Conservation (phyloP, 1,140 invertebrate species). For the Parasteatoda tepidariorum region DNA sequence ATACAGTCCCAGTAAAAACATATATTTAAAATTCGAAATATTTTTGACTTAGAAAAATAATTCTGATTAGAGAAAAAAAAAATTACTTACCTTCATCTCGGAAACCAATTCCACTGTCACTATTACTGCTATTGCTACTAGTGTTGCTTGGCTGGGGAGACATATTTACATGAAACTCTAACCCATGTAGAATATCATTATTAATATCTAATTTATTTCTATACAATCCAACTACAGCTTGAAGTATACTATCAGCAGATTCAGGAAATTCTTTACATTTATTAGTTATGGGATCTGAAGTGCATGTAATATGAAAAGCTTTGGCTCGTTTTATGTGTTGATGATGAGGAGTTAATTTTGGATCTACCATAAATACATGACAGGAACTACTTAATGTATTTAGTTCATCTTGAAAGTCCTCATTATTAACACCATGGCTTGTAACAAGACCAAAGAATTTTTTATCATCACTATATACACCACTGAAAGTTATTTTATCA, state of each 20-base stretch:
- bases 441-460: slow-evolving; percentile 93
- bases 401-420: slow-evolving; percentile 64
- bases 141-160: slow-evolving; percentile 82
- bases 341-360: slow-evolving; percentile 78
- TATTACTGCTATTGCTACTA: slow-evolving; percentile 89
- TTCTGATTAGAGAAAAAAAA: too few relatives aligned
- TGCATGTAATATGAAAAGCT: slow-evolving; percentile 83
- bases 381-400: slow-evolving; percentile 84
- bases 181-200: slow-evolving; percentile 64
- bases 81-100: slow-evolving; percentile 77
- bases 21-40: too few relatives aligned
- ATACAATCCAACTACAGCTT: slow-evolving; percentile 67
- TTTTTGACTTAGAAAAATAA: too few relatives aligned
- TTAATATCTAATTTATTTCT: slow-evolving; percentile 68
- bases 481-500: slow-evolving; percentile 87
- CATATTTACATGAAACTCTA: slow-evolving; percentile 61
- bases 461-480: slow-evolving; percentile 83
- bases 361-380: slow-evolving; percentile 94
- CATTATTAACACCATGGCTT: slow-evolving; percentile 72
- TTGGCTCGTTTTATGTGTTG: slow-evolving; percentile 81
- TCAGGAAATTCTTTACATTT: slow-evolving; percentile 81
- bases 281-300: slow-evolving; percentile 68
- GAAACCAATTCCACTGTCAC: slow-evolving; percentile 94
- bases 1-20: too few relatives aligned
- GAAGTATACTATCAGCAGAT: slow-evolving; percentile 86